Evolutionary conservation across 2,888 invertebrate species (phyloP).

Genomic region (Agriotes lineatus): DNA sequence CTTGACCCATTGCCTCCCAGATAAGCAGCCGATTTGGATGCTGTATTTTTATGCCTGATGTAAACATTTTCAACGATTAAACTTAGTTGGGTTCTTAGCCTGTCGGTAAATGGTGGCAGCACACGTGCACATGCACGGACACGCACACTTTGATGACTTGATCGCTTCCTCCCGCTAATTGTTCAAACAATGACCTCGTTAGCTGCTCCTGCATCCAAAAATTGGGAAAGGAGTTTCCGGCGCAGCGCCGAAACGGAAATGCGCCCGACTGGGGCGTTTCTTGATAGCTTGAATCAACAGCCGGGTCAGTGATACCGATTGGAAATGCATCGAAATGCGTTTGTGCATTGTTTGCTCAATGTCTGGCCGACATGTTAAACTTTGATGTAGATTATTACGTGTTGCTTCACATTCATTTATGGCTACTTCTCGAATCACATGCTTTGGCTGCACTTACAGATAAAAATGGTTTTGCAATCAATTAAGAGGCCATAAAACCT

Average conservation of each 20-base stretch:
- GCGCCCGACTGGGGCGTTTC: neutral
- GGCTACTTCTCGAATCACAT: neutral
- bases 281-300: conserved; percentile 7
- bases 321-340: conserved; percentile 13
- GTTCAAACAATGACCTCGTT: neutral
- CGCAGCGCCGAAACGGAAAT: conserved; percentile 1
- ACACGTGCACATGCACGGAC: neutral
- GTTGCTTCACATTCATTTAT: neutral
- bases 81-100: neutral
- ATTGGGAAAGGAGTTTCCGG: neutral
- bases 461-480: too few species aligned
- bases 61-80: conserved; percentile 27
- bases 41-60: conserved; percentile 32
- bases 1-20: conserved; percentile 37
- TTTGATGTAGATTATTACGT: neutral
- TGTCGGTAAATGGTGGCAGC: neutral
- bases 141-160: neutral
- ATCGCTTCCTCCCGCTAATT: too few species aligned
- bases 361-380: conserved; percentile 13
- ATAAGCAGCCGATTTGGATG: conserved; percentile 25
- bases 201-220: neutral
- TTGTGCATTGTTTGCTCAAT: conserved; percentile 1
- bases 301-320: conserved; percentile 3
- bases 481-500: too few species aligned
- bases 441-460: too few species aligned